Evolutionary conservation across 2,797 vertebrate genomes (phyloP).

Genomic region (Chelon auratus): DNA sequence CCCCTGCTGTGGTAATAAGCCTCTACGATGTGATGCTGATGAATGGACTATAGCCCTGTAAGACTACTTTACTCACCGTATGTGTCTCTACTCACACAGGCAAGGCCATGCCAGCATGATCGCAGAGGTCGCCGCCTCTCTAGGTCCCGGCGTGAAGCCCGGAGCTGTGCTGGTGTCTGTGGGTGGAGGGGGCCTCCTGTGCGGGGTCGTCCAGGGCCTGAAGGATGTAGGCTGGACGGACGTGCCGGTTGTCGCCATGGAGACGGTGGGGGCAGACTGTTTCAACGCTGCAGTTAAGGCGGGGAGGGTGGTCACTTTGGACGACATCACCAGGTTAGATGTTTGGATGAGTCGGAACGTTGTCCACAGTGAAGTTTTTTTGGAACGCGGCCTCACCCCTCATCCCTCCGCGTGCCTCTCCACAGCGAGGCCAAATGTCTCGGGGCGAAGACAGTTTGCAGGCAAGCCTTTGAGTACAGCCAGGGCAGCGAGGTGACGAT

Average conservation of each 20-base stretch:
- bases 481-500: slow-evolving; percentile 57
- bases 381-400: background rate
- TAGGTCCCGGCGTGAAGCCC: slow-evolving; percentile 74
- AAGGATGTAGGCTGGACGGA: slow-evolving; percentile 82
- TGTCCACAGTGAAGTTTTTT: accelerated
- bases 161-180: slow-evolving; percentile 85
- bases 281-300: slow-evolving; percentile 83
- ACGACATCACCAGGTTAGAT: slow-evolving; percentile 86
- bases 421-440: slow-evolving; percentile 84
- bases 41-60: too few species aligned
- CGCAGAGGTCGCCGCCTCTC: slow-evolving; percentile 73
- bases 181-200: slow-evolving; percentile 87
- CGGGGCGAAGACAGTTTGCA: slow-evolving; percentile 78
- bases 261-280: slow-evolving; percentile 84
- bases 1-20: slow-evolving; percentile 84
- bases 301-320: slow-evolving; percentile 80
- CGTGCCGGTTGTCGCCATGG: slow-evolving; percentile 85
- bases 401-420: background rate
- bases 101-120: slow-evolving; percentile 84
- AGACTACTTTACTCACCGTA: background rate
- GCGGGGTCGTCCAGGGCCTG: slow-evolving; percentile 84
- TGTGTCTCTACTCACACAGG: slow-evolving; percentile 61
- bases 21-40: too few species aligned
- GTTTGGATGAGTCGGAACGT: background rate
- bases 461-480: slow-evolving; percentile 79